A percentile compares a stretch with the other conserved stretches of the same genome.
Evolutionary conservation across 2,888 invertebrate genomes (phyloP).

Genomic region (Dendrolimus pini): DNA sequence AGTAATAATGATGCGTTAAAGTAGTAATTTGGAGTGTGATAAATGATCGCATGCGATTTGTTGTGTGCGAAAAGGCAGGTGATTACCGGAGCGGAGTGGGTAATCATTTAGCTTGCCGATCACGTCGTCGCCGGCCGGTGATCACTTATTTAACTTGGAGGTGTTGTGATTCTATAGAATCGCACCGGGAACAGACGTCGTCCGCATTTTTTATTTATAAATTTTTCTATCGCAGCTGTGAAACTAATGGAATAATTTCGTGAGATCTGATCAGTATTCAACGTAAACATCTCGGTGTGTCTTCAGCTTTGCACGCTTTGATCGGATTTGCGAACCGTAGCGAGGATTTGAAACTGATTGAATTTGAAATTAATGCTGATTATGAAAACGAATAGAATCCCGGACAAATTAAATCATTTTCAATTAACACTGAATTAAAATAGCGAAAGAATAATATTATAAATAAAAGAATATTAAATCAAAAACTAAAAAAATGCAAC

Average conservation of each 20-base stretch:
- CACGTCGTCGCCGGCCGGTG: slow-evolving; percentile 61
- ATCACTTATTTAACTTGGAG: slow-evolving; percentile 72
- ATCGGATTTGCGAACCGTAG: slow-evolving; percentile 37
- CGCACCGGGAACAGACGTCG: slow-evolving; percentile 47
- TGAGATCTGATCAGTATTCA: slow-evolving; percentile 60
- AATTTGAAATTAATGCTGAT: slow-evolving; percentile 34
- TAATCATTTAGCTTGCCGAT: slow-evolving; percentile 39
- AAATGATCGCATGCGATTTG: neutral
- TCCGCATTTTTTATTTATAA: slow-evolving; percentile 66
- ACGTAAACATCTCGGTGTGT: slow-evolving; percentile 40
- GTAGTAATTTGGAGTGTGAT: neutral
- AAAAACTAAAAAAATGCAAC: no score
- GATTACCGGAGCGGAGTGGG: slow-evolving; percentile 38
- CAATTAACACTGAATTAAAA: neutral
- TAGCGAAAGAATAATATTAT: no score
- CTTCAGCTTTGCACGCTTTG: slow-evolving; percentile 33
- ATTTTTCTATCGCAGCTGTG: slow-evolving; percentile 50
- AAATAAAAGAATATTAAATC: no score
- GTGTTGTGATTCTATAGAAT: slow-evolving; percentile 66
- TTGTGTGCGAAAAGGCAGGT: slow-evolving; percentile 9
- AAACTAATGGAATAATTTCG: slow-evolving; percentile 60
- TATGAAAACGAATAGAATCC: neutral
- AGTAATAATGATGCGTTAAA: slow-evolving; percentile 9
- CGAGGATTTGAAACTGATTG: slow-evolving; percentile 44
- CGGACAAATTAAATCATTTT: neutral